Evolutionary conservation across 2,113 vertebrate genomes (phyloP).

Genomic region (Microcebus jonahi): DNA sequence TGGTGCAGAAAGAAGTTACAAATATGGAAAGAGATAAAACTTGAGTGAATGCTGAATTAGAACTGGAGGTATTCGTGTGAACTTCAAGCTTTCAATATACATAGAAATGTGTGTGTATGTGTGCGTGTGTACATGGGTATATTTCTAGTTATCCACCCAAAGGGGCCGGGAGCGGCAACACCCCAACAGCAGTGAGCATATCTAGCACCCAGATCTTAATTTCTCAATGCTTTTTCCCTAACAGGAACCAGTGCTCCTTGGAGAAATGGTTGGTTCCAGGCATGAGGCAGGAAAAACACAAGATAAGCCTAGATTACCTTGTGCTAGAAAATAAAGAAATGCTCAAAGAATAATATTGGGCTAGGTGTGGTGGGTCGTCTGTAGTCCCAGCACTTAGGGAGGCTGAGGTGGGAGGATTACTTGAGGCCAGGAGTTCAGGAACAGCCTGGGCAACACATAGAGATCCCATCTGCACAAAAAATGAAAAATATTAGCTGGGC

Average conservation of each 20-base stretch:
- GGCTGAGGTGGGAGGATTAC: no score
- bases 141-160: background rate
- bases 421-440: no score
- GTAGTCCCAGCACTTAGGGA: no score
- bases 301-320: conserved; percentile 5
- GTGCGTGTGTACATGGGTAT: background rate
- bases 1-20: background rate
- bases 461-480: no score
- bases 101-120: background rate
- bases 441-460: no score
- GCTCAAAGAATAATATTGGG: background rate
- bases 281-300: background rate
- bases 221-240: background rate
- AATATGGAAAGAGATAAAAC: background rate
- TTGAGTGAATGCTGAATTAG: background rate
- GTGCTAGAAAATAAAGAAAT: background rate
- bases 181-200: background rate
- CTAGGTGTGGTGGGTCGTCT: no score
- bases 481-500: no score
- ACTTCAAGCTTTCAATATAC: background rate
- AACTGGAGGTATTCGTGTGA: background rate
- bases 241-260: background rate
- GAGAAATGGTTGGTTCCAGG: background rate
- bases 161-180: background rate
- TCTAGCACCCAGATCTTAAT: background rate